Evolutionary conservation across 2,888 invertebrate genomes (phyloP), one percentile per base, ranked within the genome.

Genomic region (Drosophila planitibia): DNA sequence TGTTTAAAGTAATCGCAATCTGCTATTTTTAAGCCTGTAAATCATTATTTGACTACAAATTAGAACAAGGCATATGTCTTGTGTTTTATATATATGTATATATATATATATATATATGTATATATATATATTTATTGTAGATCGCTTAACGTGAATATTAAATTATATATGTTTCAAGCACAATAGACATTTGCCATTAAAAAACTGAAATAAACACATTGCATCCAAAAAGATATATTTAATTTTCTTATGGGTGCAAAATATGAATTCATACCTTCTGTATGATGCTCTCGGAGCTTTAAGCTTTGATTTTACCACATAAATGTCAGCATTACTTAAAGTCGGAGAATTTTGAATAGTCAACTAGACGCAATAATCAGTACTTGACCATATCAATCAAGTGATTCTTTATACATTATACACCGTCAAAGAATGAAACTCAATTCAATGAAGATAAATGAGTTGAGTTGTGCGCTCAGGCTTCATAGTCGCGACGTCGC

Each of bases 391-490:
- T 4, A 69, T 78, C 73, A 69, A 79, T 73, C 79, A 82, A 55
- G 35, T 41, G 58, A 61, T 25, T 57, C 10, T 16, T 58, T 32
- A 39, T n/a, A 61, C 16, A 53, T 63, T 51, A 72, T 14, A 57
- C 35, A 16, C 30, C 16, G 51, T 70, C 63, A 47, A 53, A 53
- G 61, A 30, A 68, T 63, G 28, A 64, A 66, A 70, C 70, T 70
- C 79, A 78, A 67, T 70, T 69, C 70, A 76, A 79, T 76, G 73
- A 87, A 81, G 87, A 87, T 71, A 79, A 87, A 87, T 87, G 79
- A 73, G 76, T 63, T 57, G 49, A 68, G 70, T 60, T 74, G 53
- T 55, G 63, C 66, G 57, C 44, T 58, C 12, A 63, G 57, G 19
- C 58, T 41, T 3, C 22, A 49, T 7, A 14, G 44, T 28, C 33